phyloP scores from a whole-genome alignment of 2,888 invertebrate genomes.

The Scrobipalpa atriplicella region DNA sequence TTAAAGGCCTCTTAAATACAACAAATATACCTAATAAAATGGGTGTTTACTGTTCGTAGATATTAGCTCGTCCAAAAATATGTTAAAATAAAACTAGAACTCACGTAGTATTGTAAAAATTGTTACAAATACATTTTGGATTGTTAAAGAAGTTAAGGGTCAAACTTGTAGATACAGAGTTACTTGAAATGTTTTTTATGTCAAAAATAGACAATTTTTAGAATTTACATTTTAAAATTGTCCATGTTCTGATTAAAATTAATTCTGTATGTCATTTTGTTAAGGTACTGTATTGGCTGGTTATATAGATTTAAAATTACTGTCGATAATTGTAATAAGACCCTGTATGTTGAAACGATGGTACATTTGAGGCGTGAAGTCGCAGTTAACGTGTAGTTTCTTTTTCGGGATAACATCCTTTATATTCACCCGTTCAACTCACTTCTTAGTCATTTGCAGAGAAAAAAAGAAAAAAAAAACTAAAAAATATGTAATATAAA shows the following conservation, averaged over 20 bases:
- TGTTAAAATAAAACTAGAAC: neutral
- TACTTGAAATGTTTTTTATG: slow-evolving; percentile 5
- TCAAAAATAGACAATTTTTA: neutral
- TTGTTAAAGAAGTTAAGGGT: slow-evolving; percentile 8
- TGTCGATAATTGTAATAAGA: neutral
- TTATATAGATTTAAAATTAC: slow-evolving; percentile 1
- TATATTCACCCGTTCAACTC: slow-evolving; percentile 50
- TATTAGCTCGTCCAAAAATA: slow-evolving; percentile 11
- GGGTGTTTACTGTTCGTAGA: neutral
- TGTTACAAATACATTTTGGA: slow-evolving; percentile 21
- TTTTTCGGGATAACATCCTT: slow-evolving; percentile 50
- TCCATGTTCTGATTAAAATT: slow-evolving; percentile 2
- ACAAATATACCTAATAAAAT: neutral
- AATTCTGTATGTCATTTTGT: neutral
- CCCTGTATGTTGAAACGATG: slow-evolving; percentile 6
- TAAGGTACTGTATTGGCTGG: slow-evolving; percentile 7
- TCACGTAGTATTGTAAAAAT: slow-evolving; percentile 11
- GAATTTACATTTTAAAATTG: neutral
- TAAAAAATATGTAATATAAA: slow-evolving; percentile 62
- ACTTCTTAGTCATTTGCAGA: slow-evolving; percentile 50
- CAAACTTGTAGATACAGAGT: slow-evolving; percentile 23
- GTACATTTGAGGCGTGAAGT: slow-evolving; percentile 18
- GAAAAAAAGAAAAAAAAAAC: slow-evolving; percentile 58
- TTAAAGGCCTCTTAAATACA: slow-evolving; percentile 8
- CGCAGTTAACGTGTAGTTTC: slow-evolving; percentile 59